Percentiles rank a stretch among this genome's conserved stretches.
Evolutionary conservation across 2,888 invertebrate species (phyloP).

Genomic region (Dolichomitus sp.): DNA sequence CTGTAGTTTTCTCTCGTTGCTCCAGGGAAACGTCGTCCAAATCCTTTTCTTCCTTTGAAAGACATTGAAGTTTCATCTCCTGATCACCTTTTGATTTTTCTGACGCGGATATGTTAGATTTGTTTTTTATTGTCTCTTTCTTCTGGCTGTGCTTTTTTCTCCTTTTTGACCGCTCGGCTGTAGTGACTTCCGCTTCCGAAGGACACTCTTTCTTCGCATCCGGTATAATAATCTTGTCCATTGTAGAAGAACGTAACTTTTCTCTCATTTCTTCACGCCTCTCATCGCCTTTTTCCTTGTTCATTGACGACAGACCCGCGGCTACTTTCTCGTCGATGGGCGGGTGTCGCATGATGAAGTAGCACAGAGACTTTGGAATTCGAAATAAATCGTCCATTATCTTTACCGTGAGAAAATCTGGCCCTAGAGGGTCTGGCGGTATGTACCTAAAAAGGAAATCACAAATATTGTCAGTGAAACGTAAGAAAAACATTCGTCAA

Average conservation of each 20-base stretch:
- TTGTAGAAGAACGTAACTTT: not conserved
- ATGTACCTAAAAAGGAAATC: conserved; percentile 65
- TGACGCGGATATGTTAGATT: not conserved
- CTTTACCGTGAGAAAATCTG: conserved; percentile 63
- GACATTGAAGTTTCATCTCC: not conserved
- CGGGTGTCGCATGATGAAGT: conserved; percentile 58
- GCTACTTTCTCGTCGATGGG: conserved; percentile 16
- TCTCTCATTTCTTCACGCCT: not conserved
- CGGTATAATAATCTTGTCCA: not conserved
- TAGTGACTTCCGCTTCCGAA: not conserved
- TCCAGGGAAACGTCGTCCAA: conserved; percentile 8
- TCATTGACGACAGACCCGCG: conserved; percentile 1
- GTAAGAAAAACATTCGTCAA: not conserved
- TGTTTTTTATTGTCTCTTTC: not conserved
- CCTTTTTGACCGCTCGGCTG: too few species aligned
- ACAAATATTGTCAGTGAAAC: conserved; percentile 15
- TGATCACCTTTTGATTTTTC: not conserved
- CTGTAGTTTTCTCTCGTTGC: not conserved
- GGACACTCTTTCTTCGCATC: not conserved
- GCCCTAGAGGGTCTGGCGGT: conserved; percentile 59
- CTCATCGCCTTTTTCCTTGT: not conserved
- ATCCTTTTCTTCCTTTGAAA: not conserved
- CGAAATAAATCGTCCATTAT: conserved; percentile 64
- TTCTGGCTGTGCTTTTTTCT: not conserved
- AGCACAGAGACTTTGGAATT: conserved; percentile 62